Base-by-base conservation (phyloP, 2,888 invertebrate genomes). In the Campoletis raptor region DNA sequence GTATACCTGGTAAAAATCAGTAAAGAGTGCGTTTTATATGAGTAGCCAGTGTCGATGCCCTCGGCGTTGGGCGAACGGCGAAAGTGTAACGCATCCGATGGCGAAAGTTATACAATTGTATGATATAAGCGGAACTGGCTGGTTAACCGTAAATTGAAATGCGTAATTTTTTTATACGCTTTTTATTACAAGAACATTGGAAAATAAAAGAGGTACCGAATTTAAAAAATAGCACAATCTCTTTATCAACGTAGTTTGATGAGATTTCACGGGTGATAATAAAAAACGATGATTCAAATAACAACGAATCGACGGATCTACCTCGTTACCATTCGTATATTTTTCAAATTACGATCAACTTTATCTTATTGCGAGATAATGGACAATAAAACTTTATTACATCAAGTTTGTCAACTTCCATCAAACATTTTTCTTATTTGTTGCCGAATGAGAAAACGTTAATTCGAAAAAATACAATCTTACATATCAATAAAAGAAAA, bases 51-150 rank as follows among this genome's bases (percentile, higher is more conserved):
- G 74, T 70, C 80, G 80, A 70, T 70, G 70, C 70, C 70, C 57
- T 70, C 61, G 80, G 24, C 36, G 45, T 42, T 57, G 52, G 48
- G 30, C 48, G 79, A 54, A 40, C 45, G 54, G 85, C 69, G 87
- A 88, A 88, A 88, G 87, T 87, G 87, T 88, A 85, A 69, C 80
- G 72, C 88, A 85, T 85, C 85, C 78, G 87, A 84, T 72, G 70
- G 64, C 66, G 83, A 88, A 85, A 82, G 84, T 88, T 88, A 84
- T 88, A 86, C 85, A 88, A 89, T 88, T 85, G 81, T 81, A 76
- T 85, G 83, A 88, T 88, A 89, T 86, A 86, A 87, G 85, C 86
- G 82, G 9, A 77, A 77, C 80, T 81, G 70, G 73, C 69, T 42
- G 48, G 74, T 67, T 61, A 64, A 54, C 37, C 77, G 73, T 85